Evolutionary conservation across 2,113 vertebrate species (phyloP), one percentile per base, ranked within the genome.

Genomic region (Chitala chitala): DNA sequence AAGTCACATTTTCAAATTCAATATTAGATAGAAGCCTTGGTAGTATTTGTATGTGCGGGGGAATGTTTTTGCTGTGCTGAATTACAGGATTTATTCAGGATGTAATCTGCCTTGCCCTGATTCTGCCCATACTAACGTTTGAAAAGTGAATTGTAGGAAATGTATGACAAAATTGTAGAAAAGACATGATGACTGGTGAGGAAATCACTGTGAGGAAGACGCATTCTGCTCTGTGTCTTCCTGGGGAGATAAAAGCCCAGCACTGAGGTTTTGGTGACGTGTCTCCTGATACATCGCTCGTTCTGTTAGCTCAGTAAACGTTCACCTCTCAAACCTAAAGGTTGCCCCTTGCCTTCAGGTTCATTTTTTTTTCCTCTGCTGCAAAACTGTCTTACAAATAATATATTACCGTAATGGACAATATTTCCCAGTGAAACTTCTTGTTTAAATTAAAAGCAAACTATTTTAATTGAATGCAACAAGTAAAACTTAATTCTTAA

Each of bases 301-400:
- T 42, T 40, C 38, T 66, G 44, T 69, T 33, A 69, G 44, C 44
- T 69, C 66, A 69, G 33, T 69, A 69, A 51, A 69, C 20, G 66
- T 51, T 69, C 66, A 69, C 66, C 48, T 53, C 26, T 51, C 10
- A n/a, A 69, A 69, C 24, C 50, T 26, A 66, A 66, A 44, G 63
- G 40, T 66, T 66, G 44, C n/a, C 63, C 40, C 33, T n/a, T n/a
- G n/a, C 58, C 59, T 6, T 38, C 59, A 36, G 59, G 33, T 63
- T 63, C 31, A 63, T 63, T 26, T 38, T 63, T 15, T 46, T 68
- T 48, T 68, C 29, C 22, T 68, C 22, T 2, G 15, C 64, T 46
- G 22, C 42, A 44, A 68, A 68, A 68, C n/a, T n/a, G 44, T 22
- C 17, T 24, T 24, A 22, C 15, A 51, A 33, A 69, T 46, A 42